Base-by-base conservation (phyloP, 1,140 invertebrate species). In the Coenobita brevimanus region DNA sequence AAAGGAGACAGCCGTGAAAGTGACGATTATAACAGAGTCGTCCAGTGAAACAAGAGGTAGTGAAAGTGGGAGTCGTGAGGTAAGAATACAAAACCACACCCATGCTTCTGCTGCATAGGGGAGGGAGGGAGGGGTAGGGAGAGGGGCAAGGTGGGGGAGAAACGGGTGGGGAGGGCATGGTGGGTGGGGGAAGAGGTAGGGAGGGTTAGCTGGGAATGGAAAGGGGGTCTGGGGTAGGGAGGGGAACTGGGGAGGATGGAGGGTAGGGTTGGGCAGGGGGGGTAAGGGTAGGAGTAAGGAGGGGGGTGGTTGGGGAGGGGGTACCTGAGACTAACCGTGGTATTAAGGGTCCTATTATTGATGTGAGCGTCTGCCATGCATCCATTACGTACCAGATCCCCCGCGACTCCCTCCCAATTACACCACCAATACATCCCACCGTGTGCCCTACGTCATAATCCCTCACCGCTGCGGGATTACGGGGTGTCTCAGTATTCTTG, bases 331-430 rank as follows among this genome's bases (percentile, higher is more conserved):
- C 21, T 62, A 27, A 62, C 60, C 41, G 41, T 10, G 36, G 75
- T 43, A 50, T 54, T 78, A 54, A 50, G 30, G 21, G 24, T n/a
- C 1, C n/a, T 30, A 15, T 30, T 78, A 78, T 54, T 78, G 75
- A 54, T 78, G 41, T 50, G 43, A 4, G 75, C 57, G 75, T 78
- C 36, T 78, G 75, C 75, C 60, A 62, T 50, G 75, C 41, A 24
- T 38, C 75, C 75, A 6, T 43, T 54, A 38, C 36, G 50, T 43
- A 24, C 50, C n/a, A 30, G 21, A 38, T 78, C 41, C 43, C 24
- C 2, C 17, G n/a, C 43, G 30, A 38, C 43, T 50, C 50, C 75
- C 50, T 50, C n/a, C 41, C 50, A 43, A 24, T 43, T 27, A 43
- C 75, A 30, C 50, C 13, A 24, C 41, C 75, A 27, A 43, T 43